Evolutionary conservation across 2,888 invertebrate genomes (phyloP).

Genomic region (Cloeon dipterum): DNA sequence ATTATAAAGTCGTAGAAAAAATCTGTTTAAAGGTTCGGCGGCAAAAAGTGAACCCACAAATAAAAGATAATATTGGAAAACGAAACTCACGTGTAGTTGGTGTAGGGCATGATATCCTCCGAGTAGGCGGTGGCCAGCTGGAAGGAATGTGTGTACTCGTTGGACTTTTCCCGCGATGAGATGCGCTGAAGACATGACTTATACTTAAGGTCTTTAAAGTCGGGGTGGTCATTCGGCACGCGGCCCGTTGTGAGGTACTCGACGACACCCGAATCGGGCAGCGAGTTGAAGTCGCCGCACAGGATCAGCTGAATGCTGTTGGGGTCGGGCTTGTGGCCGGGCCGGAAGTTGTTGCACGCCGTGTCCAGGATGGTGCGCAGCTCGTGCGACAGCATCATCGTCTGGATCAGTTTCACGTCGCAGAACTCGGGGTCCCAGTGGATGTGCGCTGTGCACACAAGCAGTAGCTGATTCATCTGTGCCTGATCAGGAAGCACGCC

Average conservation of each 20-base stretch:
- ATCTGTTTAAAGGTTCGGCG: no score
- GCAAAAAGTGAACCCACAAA: no score
- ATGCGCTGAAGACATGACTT: conserved; percentile 77
- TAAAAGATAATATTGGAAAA: no score
- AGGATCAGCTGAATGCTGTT: conserved; percentile 73
- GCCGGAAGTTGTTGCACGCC: conserved; percentile 53
- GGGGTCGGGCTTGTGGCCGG: conserved; percentile 42
- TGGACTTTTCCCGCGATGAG: conserved; percentile 59
- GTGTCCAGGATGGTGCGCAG: conserved; percentile 70
- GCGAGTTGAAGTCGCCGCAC: conserved; percentile 95
- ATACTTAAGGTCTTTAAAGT: conserved; percentile 83
- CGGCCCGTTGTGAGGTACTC: conserved; percentile 84
- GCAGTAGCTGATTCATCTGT: conserved; percentile 58
- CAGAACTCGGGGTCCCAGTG: conserved; percentile 99
- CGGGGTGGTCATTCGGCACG: conserved; percentile 76
- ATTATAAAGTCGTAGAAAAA: no score
- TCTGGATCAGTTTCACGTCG: conserved; percentile 97
- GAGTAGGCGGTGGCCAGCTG: conserved; percentile 87
- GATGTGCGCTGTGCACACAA: conserved; percentile 96
- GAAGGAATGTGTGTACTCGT: conserved; percentile 89
- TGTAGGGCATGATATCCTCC: conserved; percentile 90
- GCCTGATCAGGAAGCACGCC: conserved; percentile 51
- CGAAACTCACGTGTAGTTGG: conserved; percentile 81
- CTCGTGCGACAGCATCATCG: conserved; percentile 96
- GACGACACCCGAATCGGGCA: conserved; percentile 93